Percentiles rank a stretch among this genome's conserved stretches.
These are phyloP conservation scores for Junonia oenone DNA, from an alignment of 2,888 invertebrate species.

Conservation along the genomic window DNA sequence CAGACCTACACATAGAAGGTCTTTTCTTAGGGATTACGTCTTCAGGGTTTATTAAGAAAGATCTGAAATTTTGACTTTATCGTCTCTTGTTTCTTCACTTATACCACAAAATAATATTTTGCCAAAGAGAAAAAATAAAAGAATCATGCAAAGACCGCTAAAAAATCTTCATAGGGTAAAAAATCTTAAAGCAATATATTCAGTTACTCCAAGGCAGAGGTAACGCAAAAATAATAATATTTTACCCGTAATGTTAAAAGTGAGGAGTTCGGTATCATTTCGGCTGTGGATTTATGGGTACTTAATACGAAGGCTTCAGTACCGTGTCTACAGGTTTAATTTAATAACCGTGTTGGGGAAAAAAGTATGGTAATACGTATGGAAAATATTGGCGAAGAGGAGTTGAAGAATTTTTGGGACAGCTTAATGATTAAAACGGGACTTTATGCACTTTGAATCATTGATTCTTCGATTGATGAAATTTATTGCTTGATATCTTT, in stretches of 20 bases:
- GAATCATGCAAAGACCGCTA: background rate
- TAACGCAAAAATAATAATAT: constrained; percentile 34
- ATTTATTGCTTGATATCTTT: too few species aligned
- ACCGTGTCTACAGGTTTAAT: constrained; percentile 17
- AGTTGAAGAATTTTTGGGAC: too few species aligned
- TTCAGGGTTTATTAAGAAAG: too few species aligned
- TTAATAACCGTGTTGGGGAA: constrained; percentile 5
- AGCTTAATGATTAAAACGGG: too few species aligned
- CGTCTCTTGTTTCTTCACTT: too few species aligned
- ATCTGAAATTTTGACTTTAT: too few species aligned
- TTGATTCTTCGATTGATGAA: too few species aligned
- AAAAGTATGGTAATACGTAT: background rate
- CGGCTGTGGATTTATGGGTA: constrained; percentile 34
- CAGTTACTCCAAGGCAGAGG: constrained; percentile 14
- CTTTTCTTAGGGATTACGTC: too few species aligned
- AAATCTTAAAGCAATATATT: constrained; percentile 29
- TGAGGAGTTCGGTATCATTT: constrained; percentile 33
- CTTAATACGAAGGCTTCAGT: constrained; percentile 31
- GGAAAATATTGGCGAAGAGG: background rate
- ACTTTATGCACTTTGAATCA: too few species aligned
- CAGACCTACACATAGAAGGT: too few species aligned
- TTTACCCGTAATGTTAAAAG: constrained; percentile 30
- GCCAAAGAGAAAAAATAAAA: background rate
- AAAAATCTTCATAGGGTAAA: background rate
- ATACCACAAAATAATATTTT: too few species aligned